Base-by-base conservation (phyloP, 2,113 vertebrate genomes). In the Panthera uncia region DNA sequence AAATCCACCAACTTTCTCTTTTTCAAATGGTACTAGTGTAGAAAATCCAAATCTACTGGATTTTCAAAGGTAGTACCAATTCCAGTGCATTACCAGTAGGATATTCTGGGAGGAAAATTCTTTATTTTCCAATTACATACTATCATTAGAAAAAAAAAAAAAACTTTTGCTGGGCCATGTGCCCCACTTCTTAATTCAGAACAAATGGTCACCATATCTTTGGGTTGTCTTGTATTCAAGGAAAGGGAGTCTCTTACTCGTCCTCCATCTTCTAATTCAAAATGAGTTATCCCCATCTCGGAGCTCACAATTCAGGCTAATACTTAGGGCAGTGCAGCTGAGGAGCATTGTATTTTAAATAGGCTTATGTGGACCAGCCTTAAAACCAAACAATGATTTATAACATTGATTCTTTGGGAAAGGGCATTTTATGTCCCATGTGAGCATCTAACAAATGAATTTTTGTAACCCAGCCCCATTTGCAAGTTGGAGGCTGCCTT, bases 381-480 rank as follows among this genome's bases (percentile, higher is more conserved):
- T 91, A 91, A 84, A 90, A 85, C 25, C 52, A 94, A 86, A 84
- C 89, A 94, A 25, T 82, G 63, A 92, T 96, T 97, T 96, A 94
- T 57, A 84, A 84, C 85, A 87, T 65, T 92, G 66, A 78, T 93
- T 96, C 89, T 94, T 65, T 25, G 31, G 29, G 6, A 95, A 98
- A 96, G 82, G 83, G 21, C 29, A 92, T 90, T 78, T 94, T 27
- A 31, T 38, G 76, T 94, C 84, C 57, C 92, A 94, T 57, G 88
- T 82, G 76, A 88, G 45, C 52, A 94, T 63, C 61, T 96, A 95
- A 91, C 25, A 91, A 96, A 96, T 86, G 66, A 80, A 98, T 94
- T 76, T 95, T 97, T 89, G 27, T 88, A 88, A 85, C 18, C 55
- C 50, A 95, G 66, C 10, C 41, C 41, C 71, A 82, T 95, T 76